These are phyloP conservation scores for Pectinophora gossypiella DNA, from an alignment of 1,140 invertebrate genomes.

Conservation along the genomic window DNA sequence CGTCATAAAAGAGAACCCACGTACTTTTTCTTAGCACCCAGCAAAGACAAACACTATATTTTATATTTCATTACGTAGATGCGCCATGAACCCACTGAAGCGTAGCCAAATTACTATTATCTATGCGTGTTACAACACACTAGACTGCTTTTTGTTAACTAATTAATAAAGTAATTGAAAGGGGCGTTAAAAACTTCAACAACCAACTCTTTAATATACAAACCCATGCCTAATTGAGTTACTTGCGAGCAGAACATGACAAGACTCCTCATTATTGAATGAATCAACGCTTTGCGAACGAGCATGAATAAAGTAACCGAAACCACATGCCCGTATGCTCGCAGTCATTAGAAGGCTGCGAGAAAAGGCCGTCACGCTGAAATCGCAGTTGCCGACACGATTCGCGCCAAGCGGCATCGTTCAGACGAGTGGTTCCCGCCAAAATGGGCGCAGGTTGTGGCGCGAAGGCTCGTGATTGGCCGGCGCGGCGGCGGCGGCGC, in stretches of 20 bases:
- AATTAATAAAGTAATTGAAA: constrained; percentile 41
- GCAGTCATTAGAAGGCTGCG: constrained; percentile 25
- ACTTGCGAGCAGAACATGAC: background rate
- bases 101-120: constrained; percentile 34
- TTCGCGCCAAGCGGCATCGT: constrained; percentile 33
- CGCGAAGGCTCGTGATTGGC: constrained; percentile 65
- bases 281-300: background rate
- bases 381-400: constrained; percentile 41
- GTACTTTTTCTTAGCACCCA: background rate
- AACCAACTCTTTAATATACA: too few relatives aligned
- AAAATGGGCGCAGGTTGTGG: constrained; percentile 67
- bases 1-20: too few relatives aligned
- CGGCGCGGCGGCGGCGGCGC: constrained; percentile 39
- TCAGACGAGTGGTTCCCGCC: constrained; percentile 57
- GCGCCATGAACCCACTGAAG: constrained; percentile 28
- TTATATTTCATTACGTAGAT: background rate
- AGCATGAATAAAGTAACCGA: constrained; percentile 11
- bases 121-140: constrained; percentile 22
- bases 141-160: constrained; percentile 30
- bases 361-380: constrained; percentile 46
- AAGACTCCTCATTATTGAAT: constrained; percentile 1
- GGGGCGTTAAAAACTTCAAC: constrained; percentile 23
- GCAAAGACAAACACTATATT: background rate
- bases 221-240: background rate
- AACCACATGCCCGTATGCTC: constrained; percentile 20